Conservation (phyloP, 2,113 vertebrate genomes). For the Kryptolebias marmoratus region DNA sequence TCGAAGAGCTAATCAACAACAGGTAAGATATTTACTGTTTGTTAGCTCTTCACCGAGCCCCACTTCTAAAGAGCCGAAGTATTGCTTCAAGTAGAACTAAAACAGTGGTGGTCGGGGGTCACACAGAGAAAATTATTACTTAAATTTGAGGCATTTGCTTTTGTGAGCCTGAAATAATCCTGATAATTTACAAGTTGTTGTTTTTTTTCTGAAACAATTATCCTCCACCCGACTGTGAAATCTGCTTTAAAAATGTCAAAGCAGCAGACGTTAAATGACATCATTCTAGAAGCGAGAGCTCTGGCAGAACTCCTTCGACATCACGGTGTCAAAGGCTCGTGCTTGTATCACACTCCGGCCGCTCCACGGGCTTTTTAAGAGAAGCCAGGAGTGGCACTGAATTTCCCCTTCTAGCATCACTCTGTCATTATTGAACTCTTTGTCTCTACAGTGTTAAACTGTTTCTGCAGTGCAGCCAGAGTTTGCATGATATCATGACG, state of each 20-base stretch:
- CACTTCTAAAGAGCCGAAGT: too few species aligned
- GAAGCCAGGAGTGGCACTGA: background rate
- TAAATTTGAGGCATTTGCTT: too few species aligned
- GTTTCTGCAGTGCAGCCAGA: slow-evolving; percentile 24
- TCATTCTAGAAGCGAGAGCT: slow-evolving; percentile 24
- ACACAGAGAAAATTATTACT: too few species aligned
- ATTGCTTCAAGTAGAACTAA: too few species aligned
- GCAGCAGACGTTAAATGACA: slow-evolving; percentile 35
- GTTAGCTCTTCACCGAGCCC: too few species aligned
- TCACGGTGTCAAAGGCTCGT: background rate
- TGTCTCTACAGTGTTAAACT: slow-evolving; percentile 6
- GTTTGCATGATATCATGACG: slow-evolving; percentile 66
- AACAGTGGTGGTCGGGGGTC: too few species aligned
- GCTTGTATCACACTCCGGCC: background rate
- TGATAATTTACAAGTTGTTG: too few species aligned
- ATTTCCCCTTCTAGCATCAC: background rate
- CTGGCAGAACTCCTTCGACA: slow-evolving; percentile 4
- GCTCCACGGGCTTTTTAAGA: background rate
- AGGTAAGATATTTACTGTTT: too few species aligned
- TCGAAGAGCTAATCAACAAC: too few species aligned
- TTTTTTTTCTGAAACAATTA: too few species aligned
- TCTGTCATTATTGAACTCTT: background rate
- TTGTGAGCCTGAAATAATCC: too few species aligned
- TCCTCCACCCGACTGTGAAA: background rate
- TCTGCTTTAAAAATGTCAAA: background rate